These are phyloP conservation scores for Phalacrocorax carbo DNA, from an alignment of 2,113 vertebrate genomes.

Conservation along the genomic window DNA sequence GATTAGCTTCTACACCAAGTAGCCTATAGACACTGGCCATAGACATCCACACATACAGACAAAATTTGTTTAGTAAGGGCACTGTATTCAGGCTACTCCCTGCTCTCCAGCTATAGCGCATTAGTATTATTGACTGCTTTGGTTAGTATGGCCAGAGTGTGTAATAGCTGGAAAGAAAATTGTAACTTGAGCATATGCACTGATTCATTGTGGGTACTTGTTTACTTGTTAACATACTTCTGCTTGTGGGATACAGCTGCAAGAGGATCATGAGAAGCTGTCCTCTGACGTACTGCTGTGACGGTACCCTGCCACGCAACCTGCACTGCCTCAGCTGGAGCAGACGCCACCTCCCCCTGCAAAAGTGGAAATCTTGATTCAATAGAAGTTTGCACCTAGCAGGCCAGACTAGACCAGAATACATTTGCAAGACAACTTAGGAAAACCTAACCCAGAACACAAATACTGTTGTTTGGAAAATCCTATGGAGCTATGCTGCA, in stretches of 20 bases:
- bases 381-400: not conserved
- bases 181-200: not conserved
- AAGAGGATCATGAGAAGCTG: not conserved
- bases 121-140: not conserved
- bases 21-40: not conserved
- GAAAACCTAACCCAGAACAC: not conserved
- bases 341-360: not conserved
- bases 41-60: not conserved
- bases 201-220: not conserved
- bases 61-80: not conserved
- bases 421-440: not conserved
- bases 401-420: not conserved
- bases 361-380: not conserved
- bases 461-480: not conserved
- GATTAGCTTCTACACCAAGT: not conserved
- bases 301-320: too few species aligned
- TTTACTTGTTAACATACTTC: not conserved
- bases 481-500: accelerated
- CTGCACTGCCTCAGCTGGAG: accelerated
- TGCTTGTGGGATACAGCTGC: not conserved
- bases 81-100: not conserved
- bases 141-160: not conserved
- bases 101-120: not conserved
- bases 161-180: not conserved
- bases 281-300: accelerated